Base-by-base conservation (phyloP, 2,113 vertebrate species). In the Barbus barbus region DNA sequence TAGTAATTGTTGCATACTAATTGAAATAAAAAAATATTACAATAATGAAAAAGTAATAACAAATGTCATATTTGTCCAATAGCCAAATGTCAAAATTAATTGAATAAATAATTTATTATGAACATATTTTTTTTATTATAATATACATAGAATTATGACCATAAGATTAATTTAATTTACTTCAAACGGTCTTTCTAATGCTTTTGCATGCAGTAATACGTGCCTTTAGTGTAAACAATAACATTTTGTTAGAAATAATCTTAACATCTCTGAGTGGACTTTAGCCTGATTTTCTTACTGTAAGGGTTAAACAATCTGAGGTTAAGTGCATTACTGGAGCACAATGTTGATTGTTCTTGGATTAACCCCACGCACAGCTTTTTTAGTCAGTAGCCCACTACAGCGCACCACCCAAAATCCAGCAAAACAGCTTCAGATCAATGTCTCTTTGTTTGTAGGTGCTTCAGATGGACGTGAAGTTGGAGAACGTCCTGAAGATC, bases 401-500 rank as follows among this genome's bases (percentile, higher is more conserved):
- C 69, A 58, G 53, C 5, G 5, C 13, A 26, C 12, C 5, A 69
- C 33, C 9, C 16, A 5, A 9, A 67, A 31, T 9, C 63, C 8
- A 36, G 9, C 77, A 38, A 36, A 53, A 56, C 33, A 78, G 28
- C 20, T 63, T 72, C 85, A 80, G 73, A 3, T 56, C 82, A 90
- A 76, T 88, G 85, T 65, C 24, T 76, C 28, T 72, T 26, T 63
- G n/a, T 56, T 84, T 77, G 9, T 83, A 95, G 94, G 91, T 94
- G n/a, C 69, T 91, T 82, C 90, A 90, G 85, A 94, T 95, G 92
- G 93, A 95, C 51, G 82, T 90, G 87, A 95, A 93, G 77, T 84
- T 95, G 88, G 93, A 94, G 74, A 91, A 89, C 0, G 87, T 95
- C 20, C 84, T 94, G 71, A 91, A 74, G 77, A 92, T 95, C 82